These are phyloP conservation scores for Polymixis flavicincta DNA, from an alignment of 2,888 invertebrate species.

Conservation along the genomic window DNA sequence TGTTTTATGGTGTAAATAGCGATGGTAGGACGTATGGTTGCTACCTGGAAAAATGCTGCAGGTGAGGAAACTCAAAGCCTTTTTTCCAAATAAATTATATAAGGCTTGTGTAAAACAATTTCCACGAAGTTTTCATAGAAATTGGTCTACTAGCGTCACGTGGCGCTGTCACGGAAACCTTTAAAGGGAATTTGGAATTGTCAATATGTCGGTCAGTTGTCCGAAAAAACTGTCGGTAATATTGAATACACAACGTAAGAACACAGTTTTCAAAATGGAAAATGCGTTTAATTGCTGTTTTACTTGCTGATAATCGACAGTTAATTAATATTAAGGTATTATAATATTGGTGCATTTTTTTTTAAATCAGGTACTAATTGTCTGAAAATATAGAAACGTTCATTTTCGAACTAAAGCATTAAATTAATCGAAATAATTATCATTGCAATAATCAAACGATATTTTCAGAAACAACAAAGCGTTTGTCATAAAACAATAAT, in stretches of 20 bases:
- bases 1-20: slow-evolving; percentile 14
- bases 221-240: background rate
- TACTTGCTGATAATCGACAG: background rate
- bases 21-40: too few relatives aligned
- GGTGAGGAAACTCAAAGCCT: background rate
- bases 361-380: too few relatives aligned
- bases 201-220: background rate
- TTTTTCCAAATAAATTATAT: background rate
- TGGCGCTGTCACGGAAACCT: too few relatives aligned
- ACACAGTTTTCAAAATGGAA: background rate
- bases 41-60: background rate
- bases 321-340: too few relatives aligned
- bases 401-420: too few relatives aligned
- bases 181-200: background rate
- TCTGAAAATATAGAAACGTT: too few relatives aligned
- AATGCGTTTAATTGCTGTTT: background rate
- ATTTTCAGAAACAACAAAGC: background rate
- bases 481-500: slow-evolving; percentile 28
- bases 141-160: too few relatives aligned
- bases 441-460: background rate
- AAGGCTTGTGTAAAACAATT: too few relatives aligned
- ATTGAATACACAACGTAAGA: background rate
- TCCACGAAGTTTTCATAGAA: too few relatives aligned
- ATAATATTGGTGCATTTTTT: too few relatives aligned
- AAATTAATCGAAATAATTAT: background rate